phyloP scores from a whole-genome alignment of 1,140 invertebrate species.

The Drosophila ambigua region DNA sequence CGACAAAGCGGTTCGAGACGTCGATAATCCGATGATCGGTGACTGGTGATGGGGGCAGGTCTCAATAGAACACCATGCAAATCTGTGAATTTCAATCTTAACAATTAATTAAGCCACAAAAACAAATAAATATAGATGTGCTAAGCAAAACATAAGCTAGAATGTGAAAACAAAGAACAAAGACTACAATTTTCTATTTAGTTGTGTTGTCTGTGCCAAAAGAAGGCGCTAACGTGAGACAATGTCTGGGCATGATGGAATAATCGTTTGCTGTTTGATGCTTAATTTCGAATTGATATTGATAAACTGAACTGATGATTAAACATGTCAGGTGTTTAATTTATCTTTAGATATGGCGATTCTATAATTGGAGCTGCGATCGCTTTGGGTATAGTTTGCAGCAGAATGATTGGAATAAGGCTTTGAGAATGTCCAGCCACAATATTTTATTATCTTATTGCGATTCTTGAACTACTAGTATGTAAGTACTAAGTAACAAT shows the following conservation, averaged over 20 bases:
- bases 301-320: too few relatives aligned
- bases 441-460: too few relatives aligned
- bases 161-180: slow-evolving; percentile 29
- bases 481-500: too few relatives aligned
- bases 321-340: too few relatives aligned
- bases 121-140: slow-evolving; percentile 69
- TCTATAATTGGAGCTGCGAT: background rate
- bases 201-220: slow-evolving; percentile 8
- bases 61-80: slow-evolving; percentile 30
- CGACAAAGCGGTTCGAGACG: slow-evolving; percentile 14
- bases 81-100: slow-evolving; percentile 74
- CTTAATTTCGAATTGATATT: too few relatives aligned
- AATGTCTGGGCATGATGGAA: slow-evolving; percentile 14
- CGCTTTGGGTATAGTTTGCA: background rate
- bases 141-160: slow-evolving; percentile 45
- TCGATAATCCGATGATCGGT: background rate
- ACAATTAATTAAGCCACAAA: slow-evolving; percentile 65
- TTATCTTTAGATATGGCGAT: background rate
- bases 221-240: slow-evolving; percentile 14
- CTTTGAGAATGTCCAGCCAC: too few relatives aligned
- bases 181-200: slow-evolving; percentile 40
- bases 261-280: background rate
- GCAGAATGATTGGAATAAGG: background rate
- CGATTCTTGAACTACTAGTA: too few relatives aligned
- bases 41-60: slow-evolving; percentile 13